phyloP scores from a whole-genome alignment of 2,888 invertebrate genomes.

The Lepidochrysops patricia region DNA sequence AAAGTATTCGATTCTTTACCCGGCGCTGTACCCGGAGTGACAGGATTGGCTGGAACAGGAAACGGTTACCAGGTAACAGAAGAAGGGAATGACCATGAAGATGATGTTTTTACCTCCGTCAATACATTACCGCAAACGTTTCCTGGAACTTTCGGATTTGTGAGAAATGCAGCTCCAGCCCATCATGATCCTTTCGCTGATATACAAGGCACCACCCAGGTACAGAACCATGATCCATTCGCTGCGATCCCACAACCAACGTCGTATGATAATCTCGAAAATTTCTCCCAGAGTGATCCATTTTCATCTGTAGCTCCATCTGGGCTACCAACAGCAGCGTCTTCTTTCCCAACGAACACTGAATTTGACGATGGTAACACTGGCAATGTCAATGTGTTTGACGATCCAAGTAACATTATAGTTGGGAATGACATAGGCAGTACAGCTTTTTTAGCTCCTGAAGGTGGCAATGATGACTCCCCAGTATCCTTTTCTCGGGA shows the following conservation, averaged over 20 bases:
- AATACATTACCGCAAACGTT: constrained; percentile 48
- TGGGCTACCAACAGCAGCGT: constrained; percentile 32
- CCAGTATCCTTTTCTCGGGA: constrained; percentile 52
- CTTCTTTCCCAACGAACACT: constrained; percentile 32
- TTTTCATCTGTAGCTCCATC: constrained; percentile 37
- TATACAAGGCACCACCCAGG: constrained; percentile 37
- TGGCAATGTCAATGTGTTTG: constrained; percentile 34
- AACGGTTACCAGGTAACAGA: constrained; percentile 63
- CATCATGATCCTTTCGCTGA: constrained; percentile 42
- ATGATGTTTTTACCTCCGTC: constrained; percentile 48
- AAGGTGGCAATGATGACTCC: constrained; percentile 35
- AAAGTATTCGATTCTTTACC: constrained; percentile 59
- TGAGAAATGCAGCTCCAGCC: constrained; percentile 40
- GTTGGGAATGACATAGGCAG: constrained; percentile 36
- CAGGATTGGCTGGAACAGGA: constrained; percentile 23
- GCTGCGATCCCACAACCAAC: constrained; percentile 38
- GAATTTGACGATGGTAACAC: constrained; percentile 26
- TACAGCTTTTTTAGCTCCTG: constrained; percentile 32
- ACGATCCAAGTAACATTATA: constrained; percentile 38
- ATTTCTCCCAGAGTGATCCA: constrained; percentile 38
- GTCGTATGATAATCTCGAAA: constrained; percentile 35
- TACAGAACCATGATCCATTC: constrained; percentile 40
- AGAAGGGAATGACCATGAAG: constrained; percentile 50
- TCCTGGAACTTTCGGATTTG: constrained; percentile 47
- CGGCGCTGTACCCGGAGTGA: constrained; percentile 36